Percentiles rank a stretch among this genome's conserved stretches.
These are phyloP conservation scores for Pelvicachromis taeniatus DNA, from an alignment of 2,113 vertebrate genomes.

Conservation along the genomic window DNA sequence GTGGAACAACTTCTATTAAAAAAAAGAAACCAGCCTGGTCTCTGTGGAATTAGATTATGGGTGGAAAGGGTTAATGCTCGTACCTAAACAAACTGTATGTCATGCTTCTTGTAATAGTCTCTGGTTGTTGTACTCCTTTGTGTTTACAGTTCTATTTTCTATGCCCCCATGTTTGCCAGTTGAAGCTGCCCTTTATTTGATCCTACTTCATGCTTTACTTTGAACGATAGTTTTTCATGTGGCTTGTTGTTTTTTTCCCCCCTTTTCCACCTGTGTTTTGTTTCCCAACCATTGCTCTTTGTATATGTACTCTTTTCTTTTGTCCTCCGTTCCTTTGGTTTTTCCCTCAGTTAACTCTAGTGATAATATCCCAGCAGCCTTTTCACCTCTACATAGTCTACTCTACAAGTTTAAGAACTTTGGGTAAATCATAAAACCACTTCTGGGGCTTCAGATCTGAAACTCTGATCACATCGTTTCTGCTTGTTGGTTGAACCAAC, in stretches of 20 bases:
- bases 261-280: background rate
- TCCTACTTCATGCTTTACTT: background rate
- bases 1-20: background rate
- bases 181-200: background rate
- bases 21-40: background rate
- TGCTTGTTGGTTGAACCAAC: background rate
- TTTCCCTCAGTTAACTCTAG: background rate
- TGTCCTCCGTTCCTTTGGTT: background rate
- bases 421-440: background rate
- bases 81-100: background rate
- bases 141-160: background rate
- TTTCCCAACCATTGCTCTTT: background rate
- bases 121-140: background rate
- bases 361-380: background rate
- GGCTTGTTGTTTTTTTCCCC: background rate
- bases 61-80: rapidly evolving
- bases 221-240: background rate
- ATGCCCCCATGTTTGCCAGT: background rate
- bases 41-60: background rate
- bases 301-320: background rate
- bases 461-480: background rate
- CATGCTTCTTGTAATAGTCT: background rate
- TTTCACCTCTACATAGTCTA: background rate
- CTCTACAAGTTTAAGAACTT: background rate
- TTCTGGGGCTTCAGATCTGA: background rate